Evolutionary conservation across 2,888 invertebrate species (phyloP), one percentile per base, ranked within the genome.

Genomic region (Halictus ligatus): DNA sequence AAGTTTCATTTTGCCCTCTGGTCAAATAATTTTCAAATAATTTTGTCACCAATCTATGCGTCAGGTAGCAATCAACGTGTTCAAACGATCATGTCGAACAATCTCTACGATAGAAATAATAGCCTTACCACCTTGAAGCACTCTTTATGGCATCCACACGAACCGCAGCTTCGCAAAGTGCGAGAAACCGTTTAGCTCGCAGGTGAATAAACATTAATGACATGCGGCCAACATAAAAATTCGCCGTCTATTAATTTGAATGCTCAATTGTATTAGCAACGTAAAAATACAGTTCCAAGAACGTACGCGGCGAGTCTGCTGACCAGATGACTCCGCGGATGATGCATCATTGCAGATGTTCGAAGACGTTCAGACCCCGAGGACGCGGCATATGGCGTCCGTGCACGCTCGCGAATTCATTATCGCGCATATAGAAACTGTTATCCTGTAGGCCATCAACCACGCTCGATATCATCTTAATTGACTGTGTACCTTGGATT

Each of bases 261-360:
- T 25, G 60, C 60, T 5, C 60, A 21, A 40, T 35, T 35, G 69
- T 40, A 40, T 35, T 35, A 69, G 12, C 21, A 12, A 21, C 21
- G 21, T 69, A 40, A 40, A 35, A 69, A 40, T 40, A 40, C 35
- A 18, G 10, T 40, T 43, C 69, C 12, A 10, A 29, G 67, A 35
- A 67, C 4, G 67, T 35, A 6, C 21, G 40, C 10, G 1, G 4
- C 35, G 40, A 0, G 40, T 69, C 69, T 69, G 69, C 69, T 40
- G 21, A 21, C 69, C 69, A 69, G 69, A 69, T 69, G 69, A 35
- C 40, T 40, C 40, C 40, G 18, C 12, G 21, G 40, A 21, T 69
- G 69, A 69, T 40, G 69, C 35, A 69, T 69, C 40, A 40, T 69
- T 69, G 69, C 69, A 69, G 69, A 69, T 69, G 69, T 69, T 43